phyloP scores from a whole-genome alignment of 2,113 vertebrate genomes.

The Mesitornis unicolor region DNA sequence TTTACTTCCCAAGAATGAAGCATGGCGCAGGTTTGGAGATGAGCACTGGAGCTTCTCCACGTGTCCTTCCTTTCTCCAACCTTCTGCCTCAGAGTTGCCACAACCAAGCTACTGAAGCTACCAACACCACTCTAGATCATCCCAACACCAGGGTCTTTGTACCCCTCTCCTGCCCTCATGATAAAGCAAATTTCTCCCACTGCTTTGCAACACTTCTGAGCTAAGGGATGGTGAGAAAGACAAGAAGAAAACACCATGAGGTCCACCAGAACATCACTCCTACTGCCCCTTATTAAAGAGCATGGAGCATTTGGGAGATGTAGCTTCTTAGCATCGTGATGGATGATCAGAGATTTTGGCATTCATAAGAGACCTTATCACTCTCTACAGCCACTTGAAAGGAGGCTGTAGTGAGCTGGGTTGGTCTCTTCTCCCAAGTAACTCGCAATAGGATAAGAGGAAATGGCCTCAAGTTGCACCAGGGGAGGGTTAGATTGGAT shows the following conservation, averaged over 20 bases:
- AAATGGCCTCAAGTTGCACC: too few species aligned
- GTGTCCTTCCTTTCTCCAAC: neutral
- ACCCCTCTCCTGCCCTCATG: neutral
- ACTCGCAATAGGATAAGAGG: too few species aligned
- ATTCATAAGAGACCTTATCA: too few species aligned
- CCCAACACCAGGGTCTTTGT: fast-evolving
- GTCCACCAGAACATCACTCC: neutral
- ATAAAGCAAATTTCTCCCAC: neutral
- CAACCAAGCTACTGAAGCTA: neutral
- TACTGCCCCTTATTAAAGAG: neutral
- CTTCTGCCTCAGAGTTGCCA: neutral
- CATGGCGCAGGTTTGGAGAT: neutral
- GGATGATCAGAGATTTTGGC: too few species aligned
- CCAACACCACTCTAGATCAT: neutral
- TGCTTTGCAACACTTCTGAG: neutral
- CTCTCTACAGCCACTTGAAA: too few species aligned
- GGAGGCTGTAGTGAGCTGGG: too few species aligned
- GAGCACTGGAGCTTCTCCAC: fast-evolving
- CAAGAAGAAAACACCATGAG: neutral
- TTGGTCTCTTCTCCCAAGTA: too few species aligned
- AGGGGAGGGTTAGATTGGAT: too few species aligned
- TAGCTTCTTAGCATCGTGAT: too few species aligned
- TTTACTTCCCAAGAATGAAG: neutral
- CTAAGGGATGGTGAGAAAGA: neutral
- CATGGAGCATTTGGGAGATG: fast-evolving